Evolutionary conservation across 2,113 vertebrate genomes (phyloP).

Genomic region (Cygnus buccinator): DNA sequence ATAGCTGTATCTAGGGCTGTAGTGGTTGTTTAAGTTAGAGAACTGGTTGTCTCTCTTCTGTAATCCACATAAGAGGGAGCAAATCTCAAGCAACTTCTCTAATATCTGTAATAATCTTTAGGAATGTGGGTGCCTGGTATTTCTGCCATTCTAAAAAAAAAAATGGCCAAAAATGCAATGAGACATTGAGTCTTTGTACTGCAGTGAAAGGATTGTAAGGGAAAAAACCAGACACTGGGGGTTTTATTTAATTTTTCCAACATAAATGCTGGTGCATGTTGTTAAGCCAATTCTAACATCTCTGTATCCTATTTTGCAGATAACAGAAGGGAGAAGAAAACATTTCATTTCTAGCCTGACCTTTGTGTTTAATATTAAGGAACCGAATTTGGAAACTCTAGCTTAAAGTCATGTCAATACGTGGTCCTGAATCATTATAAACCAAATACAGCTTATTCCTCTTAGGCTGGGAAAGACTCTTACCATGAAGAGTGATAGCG

Average conservation of each 20-base stretch:
- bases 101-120: neutral
- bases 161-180: neutral
- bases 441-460: neutral
- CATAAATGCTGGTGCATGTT: neutral
- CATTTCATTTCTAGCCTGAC: neutral
- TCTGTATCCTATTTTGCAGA: neutral
- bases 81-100: neutral
- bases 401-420: neutral
- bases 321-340: neutral
- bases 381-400: neutral
- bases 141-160: neutral
- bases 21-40: neutral
- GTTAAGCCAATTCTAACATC: neutral
- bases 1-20: neutral
- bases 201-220: neutral
- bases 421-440: neutral
- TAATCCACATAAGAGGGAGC: neutral
- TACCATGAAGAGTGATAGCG: neutral
- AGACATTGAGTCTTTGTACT: conserved; percentile 31
- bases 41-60: neutral
- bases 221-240: neutral
- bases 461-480: neutral
- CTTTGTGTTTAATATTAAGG: neutral
- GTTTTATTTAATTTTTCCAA: neutral
- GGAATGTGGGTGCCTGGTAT: conserved; percentile 30